These are phyloP conservation scores for Hemitrygon akajei DNA, from an alignment of 2,797 vertebrate genomes.

Conservation along the genomic window DNA sequence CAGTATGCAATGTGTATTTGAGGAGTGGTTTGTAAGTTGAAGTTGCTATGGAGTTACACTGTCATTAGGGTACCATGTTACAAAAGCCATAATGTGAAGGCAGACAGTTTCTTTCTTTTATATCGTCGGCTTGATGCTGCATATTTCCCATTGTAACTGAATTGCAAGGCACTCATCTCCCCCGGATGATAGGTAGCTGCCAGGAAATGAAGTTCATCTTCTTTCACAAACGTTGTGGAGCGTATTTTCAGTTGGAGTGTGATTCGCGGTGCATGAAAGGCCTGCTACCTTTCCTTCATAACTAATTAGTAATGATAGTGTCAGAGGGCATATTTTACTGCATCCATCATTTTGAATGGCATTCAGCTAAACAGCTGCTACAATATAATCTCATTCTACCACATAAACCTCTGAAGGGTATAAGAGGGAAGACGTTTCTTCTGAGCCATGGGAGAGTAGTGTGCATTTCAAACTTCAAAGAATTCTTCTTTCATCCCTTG, in stretches of 20 bases:
- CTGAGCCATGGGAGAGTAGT: background rate
- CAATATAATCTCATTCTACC: background rate
- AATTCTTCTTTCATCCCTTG: background rate
- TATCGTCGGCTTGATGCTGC: background rate
- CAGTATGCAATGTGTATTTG: background rate
- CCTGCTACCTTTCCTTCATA: background rate
- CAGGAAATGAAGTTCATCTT: background rate
- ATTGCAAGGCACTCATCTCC: background rate
- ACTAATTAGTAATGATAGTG: constrained; percentile 9
- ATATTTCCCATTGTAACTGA: background rate
- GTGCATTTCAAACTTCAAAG: background rate
- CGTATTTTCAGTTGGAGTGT: background rate
- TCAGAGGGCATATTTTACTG: constrained; percentile 13
- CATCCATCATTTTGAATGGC: constrained; percentile 13
- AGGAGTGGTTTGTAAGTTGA: background rate
- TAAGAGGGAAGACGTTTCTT: background rate
- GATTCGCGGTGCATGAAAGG: background rate
- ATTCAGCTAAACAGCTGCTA: background rate
- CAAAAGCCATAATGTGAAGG: background rate
- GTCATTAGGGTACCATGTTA: background rate
- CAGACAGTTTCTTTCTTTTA: background rate
- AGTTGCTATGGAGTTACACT: background rate
- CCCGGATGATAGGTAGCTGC: background rate
- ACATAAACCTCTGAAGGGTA: background rate
- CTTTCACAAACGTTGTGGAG: background rate